A percentile compares a stretch with the other conserved stretches of the same genome.
phyloP scores from a whole-genome alignment of 2,113 vertebrate species.

The Trematocara variabile region DNA sequence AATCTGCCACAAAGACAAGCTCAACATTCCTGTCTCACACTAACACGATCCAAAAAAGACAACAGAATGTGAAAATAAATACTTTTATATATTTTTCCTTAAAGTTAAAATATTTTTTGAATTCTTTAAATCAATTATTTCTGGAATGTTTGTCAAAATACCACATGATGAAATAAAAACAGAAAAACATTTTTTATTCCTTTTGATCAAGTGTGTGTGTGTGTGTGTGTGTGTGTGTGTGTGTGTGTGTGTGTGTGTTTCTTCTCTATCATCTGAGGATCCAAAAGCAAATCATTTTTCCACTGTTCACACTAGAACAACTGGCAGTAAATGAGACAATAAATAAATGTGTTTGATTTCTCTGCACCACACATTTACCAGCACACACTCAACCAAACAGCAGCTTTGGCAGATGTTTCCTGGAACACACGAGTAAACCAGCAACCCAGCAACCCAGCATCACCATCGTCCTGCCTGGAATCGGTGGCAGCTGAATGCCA shows the following conservation, averaged over 20 bases:
- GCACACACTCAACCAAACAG: neutral
- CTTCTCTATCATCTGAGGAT: neutral
- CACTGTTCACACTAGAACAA: neutral
- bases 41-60: neutral
- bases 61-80: neutral
- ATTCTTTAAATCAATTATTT: neutral
- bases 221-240: neutral
- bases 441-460: constrained; percentile 25
- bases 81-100: neutral
- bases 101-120: neutral
- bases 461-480: constrained; percentile 42
- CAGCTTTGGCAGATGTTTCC: constrained; percentile 31
- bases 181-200: neutral
- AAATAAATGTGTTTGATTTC: constrained; percentile 70
- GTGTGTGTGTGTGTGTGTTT: neutral
- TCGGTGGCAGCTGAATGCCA: constrained; percentile 58
- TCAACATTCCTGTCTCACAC: neutral
- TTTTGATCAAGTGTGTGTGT: neutral
- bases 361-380: neutral
- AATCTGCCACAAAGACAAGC: constrained; percentile 29
- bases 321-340: neutral
- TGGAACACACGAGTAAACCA: constrained; percentile 77
- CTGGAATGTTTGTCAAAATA: neutral
- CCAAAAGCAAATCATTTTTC: constrained; percentile 64
- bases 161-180: neutral